A percentile compares a stretch with the other conserved stretches of the same genome.
Evolutionary conservation across 2,797 vertebrate species (phyloP).

Genomic region (Helarctos malayanus): DNA sequence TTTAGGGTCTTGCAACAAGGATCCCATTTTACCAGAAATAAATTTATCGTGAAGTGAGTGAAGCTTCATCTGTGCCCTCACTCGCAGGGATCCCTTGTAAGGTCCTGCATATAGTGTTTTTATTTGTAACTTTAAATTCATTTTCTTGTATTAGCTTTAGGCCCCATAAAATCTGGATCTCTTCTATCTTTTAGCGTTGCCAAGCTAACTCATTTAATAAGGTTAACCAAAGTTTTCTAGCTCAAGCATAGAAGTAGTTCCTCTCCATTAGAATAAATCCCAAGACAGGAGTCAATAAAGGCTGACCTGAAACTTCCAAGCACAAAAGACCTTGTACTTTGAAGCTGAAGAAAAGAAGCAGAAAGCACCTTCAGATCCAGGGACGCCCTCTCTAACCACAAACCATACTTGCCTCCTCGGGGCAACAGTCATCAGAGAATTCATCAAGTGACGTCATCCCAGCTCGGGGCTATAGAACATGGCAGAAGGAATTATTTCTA

Average conservation of each 20-base stretch:
- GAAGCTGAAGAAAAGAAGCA: background rate
- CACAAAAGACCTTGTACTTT: background rate
- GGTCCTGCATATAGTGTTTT: background rate
- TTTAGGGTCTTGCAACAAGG: background rate
- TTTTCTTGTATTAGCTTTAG: conserved; percentile 34
- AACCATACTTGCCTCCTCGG: background rate
- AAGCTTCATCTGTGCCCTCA: background rate
- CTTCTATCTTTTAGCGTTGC: background rate
- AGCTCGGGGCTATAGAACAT: background rate
- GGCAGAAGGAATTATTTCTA: background rate
- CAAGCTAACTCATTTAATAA: conserved; percentile 64
- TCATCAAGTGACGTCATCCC: background rate
- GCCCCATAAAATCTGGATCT: conserved; percentile 5
- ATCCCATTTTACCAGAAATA: background rate
- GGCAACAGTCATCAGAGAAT: background rate
- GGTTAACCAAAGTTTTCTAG: conserved; percentile 36
- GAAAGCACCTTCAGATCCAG: background rate
- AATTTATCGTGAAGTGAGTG: conserved; percentile 30
- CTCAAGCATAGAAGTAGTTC: background rate
- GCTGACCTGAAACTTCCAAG: conserved; percentile 13
- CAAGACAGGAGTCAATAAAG: conserved; percentile 37
- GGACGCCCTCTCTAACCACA: background rate
- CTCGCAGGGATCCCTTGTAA: background rate
- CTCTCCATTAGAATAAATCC: conserved; percentile 38
- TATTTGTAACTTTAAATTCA: conserved; percentile 19